Evolutionary conservation across 2,113 vertebrate genomes (phyloP), one percentile per base, ranked within the genome.

Genomic region (Petrocephalus microphthalmus): DNA sequence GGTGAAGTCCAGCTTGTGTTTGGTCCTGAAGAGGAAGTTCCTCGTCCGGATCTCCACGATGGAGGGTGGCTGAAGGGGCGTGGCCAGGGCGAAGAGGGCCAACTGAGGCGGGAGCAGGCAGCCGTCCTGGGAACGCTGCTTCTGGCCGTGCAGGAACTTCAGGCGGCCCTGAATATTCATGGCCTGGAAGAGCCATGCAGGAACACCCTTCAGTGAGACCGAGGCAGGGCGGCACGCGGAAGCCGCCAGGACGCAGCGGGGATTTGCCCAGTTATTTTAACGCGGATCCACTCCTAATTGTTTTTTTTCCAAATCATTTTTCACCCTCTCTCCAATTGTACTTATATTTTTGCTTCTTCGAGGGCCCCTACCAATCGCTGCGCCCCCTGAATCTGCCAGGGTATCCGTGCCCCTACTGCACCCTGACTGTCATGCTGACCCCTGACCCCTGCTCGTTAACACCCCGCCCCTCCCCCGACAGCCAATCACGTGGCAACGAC

Each of bases 1-100:
- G 0, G 96, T 97, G 90, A 97, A 97, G 92, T 97, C 97, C 88
- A 97, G 91, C 87, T 96, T 97, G 93, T 97, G 97, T 89, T 97
- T 97, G 56, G 97, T 97, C 93, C 96, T 94, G 93, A 97, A 97
- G 89, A 97, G 95, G 88, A 96, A 96, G 90, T 96, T 97, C 94
- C 96, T 97, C 91, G 96, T 96, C 89, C 95, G 90, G 88, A 97
- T 97, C 93, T 97, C 97, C 87, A 97, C 94, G 89, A 97, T 97
- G 88, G 96, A 96, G 0, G 96, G 96, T 2, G 96, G 94, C 87
- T 97, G 97, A 17, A 97, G 90, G 0, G 97, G 96, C 47, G 95
- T 96, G 20, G 95, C 97, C 91, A 97, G 90, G 3, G 96, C 95
- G 92, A 97, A 97, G 87, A 97, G 90, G 64, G 96, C 97, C 4